These are phyloP conservation scores for Sacculina carcini DNA, from an alignment of 2,888 invertebrate genomes.

Conservation along the genomic window DNA sequence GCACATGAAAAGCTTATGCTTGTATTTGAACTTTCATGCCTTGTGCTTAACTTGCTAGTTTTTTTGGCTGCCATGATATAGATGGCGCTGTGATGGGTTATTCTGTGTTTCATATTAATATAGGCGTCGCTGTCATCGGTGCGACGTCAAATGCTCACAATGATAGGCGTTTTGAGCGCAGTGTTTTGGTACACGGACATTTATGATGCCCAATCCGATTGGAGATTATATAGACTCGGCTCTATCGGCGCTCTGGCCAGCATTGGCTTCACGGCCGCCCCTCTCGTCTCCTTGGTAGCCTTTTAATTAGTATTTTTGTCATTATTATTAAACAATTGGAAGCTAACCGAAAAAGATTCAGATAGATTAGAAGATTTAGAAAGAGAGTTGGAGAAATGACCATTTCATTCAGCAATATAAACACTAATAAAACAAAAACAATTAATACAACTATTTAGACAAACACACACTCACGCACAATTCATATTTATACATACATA, in stretches of 20 bases:
- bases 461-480: no score
- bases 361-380: no score
- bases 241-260: conserved; percentile 19
- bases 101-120: no score
- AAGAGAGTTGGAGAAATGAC: no score
- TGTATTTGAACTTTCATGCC: background rate
- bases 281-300: conserved; percentile 20
- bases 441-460: no score
- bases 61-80: background rate
- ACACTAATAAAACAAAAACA: no score
- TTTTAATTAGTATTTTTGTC: conserved; percentile 8
- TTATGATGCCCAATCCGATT: background rate
- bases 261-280: conserved; percentile 20
- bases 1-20: no score
- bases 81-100: no score
- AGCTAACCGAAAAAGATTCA: no score
- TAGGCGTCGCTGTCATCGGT: background rate
- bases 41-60: background rate
- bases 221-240: conserved; percentile 14
- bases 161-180: background rate
- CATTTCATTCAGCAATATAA: no score
- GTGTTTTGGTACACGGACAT: background rate
- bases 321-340: no score
- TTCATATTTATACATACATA: no score
- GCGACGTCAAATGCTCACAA: background rate